These are phyloP conservation scores for Parthenolecanium corni DNA, from an alignment of 2,888 invertebrate genomes.

Conservation along the genomic window DNA sequence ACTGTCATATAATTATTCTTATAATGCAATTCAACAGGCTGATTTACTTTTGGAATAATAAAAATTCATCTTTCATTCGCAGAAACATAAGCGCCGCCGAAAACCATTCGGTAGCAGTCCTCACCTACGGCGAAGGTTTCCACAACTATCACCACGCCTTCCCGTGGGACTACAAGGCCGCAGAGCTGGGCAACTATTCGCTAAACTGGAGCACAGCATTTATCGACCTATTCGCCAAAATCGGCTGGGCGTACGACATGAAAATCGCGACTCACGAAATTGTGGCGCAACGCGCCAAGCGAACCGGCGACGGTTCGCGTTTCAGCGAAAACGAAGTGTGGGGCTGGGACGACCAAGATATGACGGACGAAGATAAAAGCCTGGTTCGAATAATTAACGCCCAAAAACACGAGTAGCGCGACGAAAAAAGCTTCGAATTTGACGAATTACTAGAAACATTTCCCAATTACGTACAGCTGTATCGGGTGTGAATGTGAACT, in stretches of 20 bases:
- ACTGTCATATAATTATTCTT: neutral
- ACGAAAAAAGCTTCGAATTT: neutral
- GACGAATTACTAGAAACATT: neutral
- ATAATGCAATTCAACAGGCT: too few species aligned
- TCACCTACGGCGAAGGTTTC: constrained; percentile 78
- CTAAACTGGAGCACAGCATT: constrained; percentile 36
- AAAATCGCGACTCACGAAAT: constrained; percentile 56
- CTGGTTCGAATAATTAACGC: constrained; percentile 38
- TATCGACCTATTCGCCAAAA: constrained; percentile 49
- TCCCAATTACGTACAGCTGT: neutral
- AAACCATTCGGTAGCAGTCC: constrained; percentile 58
- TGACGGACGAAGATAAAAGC: constrained; percentile 54
- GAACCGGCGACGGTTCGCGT: constrained; percentile 58
- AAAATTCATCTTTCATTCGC: constrained; percentile 30
- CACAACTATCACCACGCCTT: constrained; percentile 91
- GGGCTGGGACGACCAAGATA: constrained; percentile 77
- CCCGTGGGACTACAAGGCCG: constrained; percentile 86
- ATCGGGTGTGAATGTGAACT: neutral
- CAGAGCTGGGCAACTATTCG: constrained; percentile 56
- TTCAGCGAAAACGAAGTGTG: constrained; percentile 44
- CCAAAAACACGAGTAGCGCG: constrained; percentile 8
- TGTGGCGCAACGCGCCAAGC: constrained; percentile 53
- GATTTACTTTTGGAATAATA: too few species aligned
- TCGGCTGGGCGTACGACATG: constrained; percentile 73
- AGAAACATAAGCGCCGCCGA: constrained; percentile 69